Conservation (phyloP, 1,140 invertebrate genomes). For the Sitodiplosis mosellana region DNA sequence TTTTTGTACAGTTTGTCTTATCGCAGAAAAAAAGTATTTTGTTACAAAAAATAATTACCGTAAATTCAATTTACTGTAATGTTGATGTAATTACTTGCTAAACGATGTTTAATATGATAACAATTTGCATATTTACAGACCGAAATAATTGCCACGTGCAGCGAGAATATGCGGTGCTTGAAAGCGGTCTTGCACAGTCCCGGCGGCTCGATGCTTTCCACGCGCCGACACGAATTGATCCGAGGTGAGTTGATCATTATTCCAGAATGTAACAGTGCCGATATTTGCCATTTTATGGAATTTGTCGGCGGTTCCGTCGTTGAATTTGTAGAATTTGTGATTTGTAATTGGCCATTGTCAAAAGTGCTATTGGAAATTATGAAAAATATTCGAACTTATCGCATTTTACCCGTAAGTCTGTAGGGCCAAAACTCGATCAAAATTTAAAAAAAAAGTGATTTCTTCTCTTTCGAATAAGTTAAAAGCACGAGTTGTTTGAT, state of each 20-base stretch:
- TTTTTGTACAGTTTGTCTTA: no score
- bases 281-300: conserved; percentile 23
- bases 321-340: conserved; percentile 15
- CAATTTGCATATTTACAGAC: conserved; percentile 28
- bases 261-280: conserved; percentile 20
- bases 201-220: conserved; percentile 18
- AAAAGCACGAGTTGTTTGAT: no score
- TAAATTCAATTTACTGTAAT: no score
- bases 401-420: no score
- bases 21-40: no score
- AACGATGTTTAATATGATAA: no score
- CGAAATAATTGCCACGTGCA: conserved; percentile 53
- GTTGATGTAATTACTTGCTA: no score
- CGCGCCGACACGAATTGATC: conserved; percentile 18
- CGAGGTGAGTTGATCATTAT: conserved; percentile 20
- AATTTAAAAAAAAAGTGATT: no score
- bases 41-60: no score
- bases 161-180: conserved; percentile 50
- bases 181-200: conserved; percentile 31
- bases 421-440: no score
- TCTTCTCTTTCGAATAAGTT: no score
- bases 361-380: conserved; percentile 17
- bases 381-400: conserved; percentile 10
- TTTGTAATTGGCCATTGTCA: conserved; percentile 21
- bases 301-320: conserved; percentile 4